Evolutionary conservation across 2,888 invertebrate species (phyloP).

Genomic region (Euplexia lucipara): DNA sequence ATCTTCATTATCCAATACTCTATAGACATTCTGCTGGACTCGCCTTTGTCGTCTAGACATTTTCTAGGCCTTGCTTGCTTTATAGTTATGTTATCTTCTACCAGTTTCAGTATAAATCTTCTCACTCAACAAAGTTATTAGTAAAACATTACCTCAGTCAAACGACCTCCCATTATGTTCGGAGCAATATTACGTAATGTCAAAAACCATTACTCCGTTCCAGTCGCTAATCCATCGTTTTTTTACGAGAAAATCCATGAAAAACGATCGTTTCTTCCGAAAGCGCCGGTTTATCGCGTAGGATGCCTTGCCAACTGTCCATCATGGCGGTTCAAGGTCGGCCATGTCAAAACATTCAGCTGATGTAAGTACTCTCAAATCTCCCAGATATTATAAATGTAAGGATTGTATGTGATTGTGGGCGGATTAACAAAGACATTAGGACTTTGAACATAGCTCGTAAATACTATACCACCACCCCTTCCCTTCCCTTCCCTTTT

Average conservation of each 20-base stretch:
- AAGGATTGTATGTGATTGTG: conserved; percentile 4
- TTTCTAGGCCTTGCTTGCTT: neutral
- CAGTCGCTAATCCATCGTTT: conserved; percentile 56
- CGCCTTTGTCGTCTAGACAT: neutral
- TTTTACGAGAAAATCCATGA: conserved; percentile 60
- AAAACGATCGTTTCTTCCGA: conserved; percentile 64
- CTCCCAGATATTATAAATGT: conserved; percentile 17
- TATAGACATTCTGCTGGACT: too few species aligned
- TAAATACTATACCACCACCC: too few species aligned
- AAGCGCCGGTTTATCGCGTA: conserved; percentile 64
- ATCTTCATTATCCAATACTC: neutral
- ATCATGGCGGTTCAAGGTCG: conserved; percentile 76
- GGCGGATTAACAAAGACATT: neutral
- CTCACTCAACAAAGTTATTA: conserved; percentile 42
- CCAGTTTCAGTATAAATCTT: neutral
- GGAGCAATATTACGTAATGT: conserved; percentile 53
- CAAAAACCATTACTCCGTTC: conserved; percentile 54
- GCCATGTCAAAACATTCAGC: conserved; percentile 67
- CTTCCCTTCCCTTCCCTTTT: too few species aligned
- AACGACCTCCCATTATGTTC: conserved; percentile 30
- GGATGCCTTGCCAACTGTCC: conserved; percentile 72
- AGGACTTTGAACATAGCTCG: neutral
- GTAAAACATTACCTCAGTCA: conserved; percentile 28
- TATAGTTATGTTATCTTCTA: neutral
- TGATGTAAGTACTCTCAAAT: conserved; percentile 62